Evolutionary conservation across 2,113 vertebrate genomes (phyloP).

Genomic region (Panthera uncia): DNA sequence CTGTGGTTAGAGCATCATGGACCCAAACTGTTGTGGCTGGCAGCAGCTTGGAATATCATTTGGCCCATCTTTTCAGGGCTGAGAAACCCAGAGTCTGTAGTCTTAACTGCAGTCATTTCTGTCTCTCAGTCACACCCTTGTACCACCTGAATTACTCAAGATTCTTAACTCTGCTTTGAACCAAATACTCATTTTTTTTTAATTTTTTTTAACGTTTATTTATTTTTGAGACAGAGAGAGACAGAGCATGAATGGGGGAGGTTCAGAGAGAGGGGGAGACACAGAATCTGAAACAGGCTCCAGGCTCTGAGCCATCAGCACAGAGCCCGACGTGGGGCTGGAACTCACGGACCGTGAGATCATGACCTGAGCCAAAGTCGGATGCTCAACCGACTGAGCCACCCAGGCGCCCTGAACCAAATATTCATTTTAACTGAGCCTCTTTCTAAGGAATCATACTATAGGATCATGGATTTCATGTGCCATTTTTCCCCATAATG

Average conservation of each 20-base stretch:
- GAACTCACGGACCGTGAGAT: too few species aligned
- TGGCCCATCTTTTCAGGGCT: background rate
- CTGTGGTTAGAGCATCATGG: background rate
- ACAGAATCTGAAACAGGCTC: too few species aligned
- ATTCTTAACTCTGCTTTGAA: conserved; percentile 13
- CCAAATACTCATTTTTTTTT: background rate
- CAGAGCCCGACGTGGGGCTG: too few species aligned
- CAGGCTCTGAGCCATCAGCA: too few species aligned
- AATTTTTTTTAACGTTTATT: too few species aligned
- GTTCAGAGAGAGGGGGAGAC: too few species aligned
- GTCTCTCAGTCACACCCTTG: background rate
- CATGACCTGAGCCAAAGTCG: too few species aligned
- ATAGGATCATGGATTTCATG: background rate
- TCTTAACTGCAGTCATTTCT: background rate
- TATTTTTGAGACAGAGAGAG: too few species aligned
- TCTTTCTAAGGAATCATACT: background rate
- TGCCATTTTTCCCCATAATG: background rate
- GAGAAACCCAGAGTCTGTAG: background rate
- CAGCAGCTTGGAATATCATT: background rate
- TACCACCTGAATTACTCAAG: background rate
- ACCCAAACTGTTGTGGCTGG: background rate
- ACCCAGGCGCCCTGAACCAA: background rate
- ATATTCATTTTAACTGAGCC: background rate
- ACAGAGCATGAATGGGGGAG: too few species aligned
- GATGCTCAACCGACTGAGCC: too few species aligned